Conservation (phyloP, 2,888 invertebrate genomes). For the Diplolepis rosae region DNA sequence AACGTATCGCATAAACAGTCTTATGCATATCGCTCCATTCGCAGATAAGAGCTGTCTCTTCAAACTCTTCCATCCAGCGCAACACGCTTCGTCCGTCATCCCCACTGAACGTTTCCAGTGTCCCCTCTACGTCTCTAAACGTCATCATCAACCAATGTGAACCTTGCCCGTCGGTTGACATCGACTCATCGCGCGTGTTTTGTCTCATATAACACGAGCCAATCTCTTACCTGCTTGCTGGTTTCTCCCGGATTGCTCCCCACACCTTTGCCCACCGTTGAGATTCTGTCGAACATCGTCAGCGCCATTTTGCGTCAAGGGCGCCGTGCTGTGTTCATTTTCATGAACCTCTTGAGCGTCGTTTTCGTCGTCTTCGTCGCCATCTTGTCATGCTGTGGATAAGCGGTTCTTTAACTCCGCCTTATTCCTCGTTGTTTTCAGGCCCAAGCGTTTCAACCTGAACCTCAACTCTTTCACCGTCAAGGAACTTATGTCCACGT, state of each 20-base stretch:
- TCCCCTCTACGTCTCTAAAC: conserved; percentile 42
- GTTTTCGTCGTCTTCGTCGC: too few relatives aligned
- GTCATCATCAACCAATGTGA: conserved; percentile 14
- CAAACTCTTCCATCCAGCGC: conserved; percentile 41
- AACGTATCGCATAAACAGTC: conserved; percentile 38
- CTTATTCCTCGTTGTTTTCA: conserved; percentile 10
- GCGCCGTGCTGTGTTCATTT: background rate
- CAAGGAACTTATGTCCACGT: too few relatives aligned
- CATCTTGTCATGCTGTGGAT: too few relatives aligned
- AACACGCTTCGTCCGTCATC: conserved; percentile 33
- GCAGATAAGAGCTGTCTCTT: conserved; percentile 40
- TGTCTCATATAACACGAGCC: too few relatives aligned
- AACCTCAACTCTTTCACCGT: background rate
- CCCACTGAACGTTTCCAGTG: conserved; percentile 44
- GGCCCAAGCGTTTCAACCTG: background rate
- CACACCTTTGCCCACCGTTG: too few relatives aligned
- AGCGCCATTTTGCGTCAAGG: background rate
- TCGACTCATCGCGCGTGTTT: background rate
- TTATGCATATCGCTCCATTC: conserved; percentile 39
- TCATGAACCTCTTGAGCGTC: too few relatives aligned
- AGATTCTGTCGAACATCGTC: too few relatives aligned
- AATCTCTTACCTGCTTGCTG: too few relatives aligned
- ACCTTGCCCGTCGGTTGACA: background rate
- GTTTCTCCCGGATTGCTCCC: background rate
- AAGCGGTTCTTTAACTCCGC: conserved; percentile 1